Conservation (phyloP, 2,113 vertebrate genomes). For the Orycteropus afer region DNA sequence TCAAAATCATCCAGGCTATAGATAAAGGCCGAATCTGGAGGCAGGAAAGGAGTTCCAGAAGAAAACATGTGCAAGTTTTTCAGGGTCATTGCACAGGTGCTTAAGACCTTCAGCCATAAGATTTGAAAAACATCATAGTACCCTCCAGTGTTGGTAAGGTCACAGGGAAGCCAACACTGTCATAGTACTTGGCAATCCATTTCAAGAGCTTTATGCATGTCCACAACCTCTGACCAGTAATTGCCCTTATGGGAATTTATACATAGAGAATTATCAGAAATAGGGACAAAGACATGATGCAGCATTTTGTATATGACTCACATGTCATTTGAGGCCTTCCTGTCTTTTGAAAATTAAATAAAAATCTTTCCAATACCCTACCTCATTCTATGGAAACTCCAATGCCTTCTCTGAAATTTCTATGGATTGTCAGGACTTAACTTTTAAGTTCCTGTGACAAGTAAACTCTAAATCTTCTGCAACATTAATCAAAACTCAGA, state of each 20-base stretch:
- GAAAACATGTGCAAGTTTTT: background rate
- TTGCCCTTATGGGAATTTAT: constrained; percentile 63
- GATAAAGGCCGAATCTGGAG: background rate
- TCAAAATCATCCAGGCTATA: background rate
- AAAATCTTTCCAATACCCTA: constrained; percentile 31
- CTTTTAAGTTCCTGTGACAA: background rate
- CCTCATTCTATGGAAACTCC: background rate
- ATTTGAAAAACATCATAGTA: background rate
- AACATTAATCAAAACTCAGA: background rate
- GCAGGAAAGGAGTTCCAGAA: background rate
- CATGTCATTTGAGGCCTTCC: constrained; percentile 19
- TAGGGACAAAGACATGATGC: constrained; percentile 42
- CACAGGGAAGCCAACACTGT: background rate
- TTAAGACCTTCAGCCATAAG: constrained; percentile 17
- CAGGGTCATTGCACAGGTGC: background rate
- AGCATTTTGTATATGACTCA: constrained; percentile 33
- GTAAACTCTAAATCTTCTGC: background rate
- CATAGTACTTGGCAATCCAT: background rate
- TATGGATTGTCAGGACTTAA: background rate
- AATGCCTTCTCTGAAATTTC: constrained; percentile 34
- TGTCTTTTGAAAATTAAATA: constrained; percentile 67
- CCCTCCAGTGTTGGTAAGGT: background rate
- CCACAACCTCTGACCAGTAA: constrained; percentile 55
- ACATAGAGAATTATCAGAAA: constrained; percentile 69
- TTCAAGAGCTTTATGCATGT: constrained; percentile 5